These are phyloP conservation scores for Urosaurus nigricauda DNA, from an alignment of 2,797 vertebrate genomes.

Conservation along the genomic window DNA sequence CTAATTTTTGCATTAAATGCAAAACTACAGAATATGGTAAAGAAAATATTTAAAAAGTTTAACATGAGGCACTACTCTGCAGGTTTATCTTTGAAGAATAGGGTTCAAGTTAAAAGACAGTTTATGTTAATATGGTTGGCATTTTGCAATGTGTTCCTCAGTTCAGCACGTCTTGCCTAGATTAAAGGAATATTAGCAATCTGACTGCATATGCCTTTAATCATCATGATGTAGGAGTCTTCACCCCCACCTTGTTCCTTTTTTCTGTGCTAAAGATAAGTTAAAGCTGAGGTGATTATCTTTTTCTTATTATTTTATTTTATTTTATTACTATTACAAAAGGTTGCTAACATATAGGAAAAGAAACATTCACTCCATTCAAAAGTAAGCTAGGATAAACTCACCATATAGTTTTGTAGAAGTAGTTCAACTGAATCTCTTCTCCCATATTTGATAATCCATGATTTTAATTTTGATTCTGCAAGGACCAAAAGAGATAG, in stretches of 20 bases:
- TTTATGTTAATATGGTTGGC: background rate
- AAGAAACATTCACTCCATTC: background rate
- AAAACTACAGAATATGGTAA: background rate
- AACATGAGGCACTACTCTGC: background rate
- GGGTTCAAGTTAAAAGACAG: background rate
- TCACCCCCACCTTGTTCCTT: background rate
- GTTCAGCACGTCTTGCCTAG: background rate
- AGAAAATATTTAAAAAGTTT: background rate
- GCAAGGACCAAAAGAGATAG: constrained; percentile 94
- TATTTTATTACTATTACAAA: background rate
- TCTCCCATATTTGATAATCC: constrained; percentile 98
- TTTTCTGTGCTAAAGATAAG: too few species aligned
- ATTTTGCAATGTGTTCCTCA: background rate
- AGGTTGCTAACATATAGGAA: background rate
- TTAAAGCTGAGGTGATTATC: background rate
- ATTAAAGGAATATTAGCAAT: background rate
- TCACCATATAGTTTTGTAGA: constrained; percentile 93
- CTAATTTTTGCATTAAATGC: background rate
- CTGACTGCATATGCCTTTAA: constrained; percentile 13
- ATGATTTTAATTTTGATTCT: constrained; percentile 97
- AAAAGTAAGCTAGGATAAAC: constrained; percentile 60
- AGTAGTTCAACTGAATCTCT: constrained; percentile 94
- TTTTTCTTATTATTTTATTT: background rate
- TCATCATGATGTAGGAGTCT: constrained; percentile 1
- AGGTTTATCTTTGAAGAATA: background rate